Percentiles rank a stretch among this genome's conserved stretches.
These are phyloP conservation scores for Dryas iulia DNA, from an alignment of 1,140 invertebrate genomes.

Conservation along the genomic window DNA sequence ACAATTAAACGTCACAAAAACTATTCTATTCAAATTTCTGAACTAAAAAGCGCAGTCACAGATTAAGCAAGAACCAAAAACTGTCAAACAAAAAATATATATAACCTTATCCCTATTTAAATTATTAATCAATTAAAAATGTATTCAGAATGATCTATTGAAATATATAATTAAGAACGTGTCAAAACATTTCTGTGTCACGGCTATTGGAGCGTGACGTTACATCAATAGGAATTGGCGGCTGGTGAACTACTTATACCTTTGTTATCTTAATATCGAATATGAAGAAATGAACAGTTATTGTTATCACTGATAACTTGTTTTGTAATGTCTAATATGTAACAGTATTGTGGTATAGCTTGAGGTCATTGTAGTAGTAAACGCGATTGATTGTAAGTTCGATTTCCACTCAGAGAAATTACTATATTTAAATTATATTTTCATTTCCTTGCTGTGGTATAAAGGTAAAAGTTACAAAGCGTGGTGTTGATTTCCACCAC, in stretches of 20 bases:
- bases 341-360: neutral
- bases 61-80: neutral
- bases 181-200: constrained; percentile 22
- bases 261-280: neutral
- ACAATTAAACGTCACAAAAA: neutral
- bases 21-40: neutral
- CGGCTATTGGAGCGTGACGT: constrained; percentile 27
- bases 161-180: constrained; percentile 19
- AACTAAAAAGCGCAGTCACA: neutral
- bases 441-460: no score
- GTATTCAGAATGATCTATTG: constrained; percentile 4
- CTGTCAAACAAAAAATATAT: neutral
- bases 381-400: no score
- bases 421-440: no score
- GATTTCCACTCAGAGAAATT: no score
- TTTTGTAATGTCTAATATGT: neutral
- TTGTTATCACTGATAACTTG: neutral
- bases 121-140: constrained; percentile 6
- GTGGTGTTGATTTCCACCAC: no score
- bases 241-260: neutral
- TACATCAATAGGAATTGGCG: neutral
- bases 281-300: neutral
- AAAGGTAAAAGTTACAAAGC: no score
- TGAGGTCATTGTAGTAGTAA: no score
- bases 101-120: constrained; percentile 22